Evolutionary conservation across 2,797 vertebrate species (phyloP).

Genomic region (Sebastes kiyomatsui): DNA sequence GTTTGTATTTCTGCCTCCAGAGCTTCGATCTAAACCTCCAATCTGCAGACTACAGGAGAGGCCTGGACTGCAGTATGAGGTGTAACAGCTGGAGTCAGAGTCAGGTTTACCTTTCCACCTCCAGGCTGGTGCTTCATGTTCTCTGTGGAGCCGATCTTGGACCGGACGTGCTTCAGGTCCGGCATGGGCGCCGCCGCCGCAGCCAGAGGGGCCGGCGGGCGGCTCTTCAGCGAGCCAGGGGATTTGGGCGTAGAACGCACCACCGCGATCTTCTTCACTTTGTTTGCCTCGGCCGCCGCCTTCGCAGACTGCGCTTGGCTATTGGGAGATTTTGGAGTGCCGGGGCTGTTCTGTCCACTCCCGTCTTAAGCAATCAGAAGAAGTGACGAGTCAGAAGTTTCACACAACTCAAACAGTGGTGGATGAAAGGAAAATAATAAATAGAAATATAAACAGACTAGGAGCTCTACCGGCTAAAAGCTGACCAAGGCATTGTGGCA

Average conservation of each 20-base stretch:
- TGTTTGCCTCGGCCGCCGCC: slow-evolving; percentile 85
- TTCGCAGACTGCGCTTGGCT: slow-evolving; percentile 88
- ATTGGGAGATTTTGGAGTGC: slow-evolving; percentile 90
- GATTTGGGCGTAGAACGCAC: slow-evolving; percentile 95
- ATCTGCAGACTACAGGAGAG: not conserved
- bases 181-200: slow-evolving; percentile 82
- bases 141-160: slow-evolving; percentile 95
- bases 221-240: slow-evolving; percentile 90
- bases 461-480: slow-evolving; percentile 27
- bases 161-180: slow-evolving; percentile 91
- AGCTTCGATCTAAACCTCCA: not conserved
- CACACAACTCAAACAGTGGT: not conserved
- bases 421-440: not conserved
- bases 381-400: not conserved
- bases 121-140: slow-evolving; percentile 97
- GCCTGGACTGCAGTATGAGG: not conserved
- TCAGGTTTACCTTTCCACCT: slow-evolving; percentile 89
- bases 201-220: slow-evolving; percentile 82
- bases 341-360: slow-evolving; percentile 95
- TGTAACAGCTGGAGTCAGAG: not conserved
- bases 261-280: slow-evolving; percentile 94
- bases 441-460: not conserved
- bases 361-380: slow-evolving; percentile 78
- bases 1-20: not conserved
- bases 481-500: slow-evolving; percentile 26